Evolutionary conservation across 2,797 vertebrate genomes (phyloP).

Genomic region (Megalops cyprinoides): DNA sequence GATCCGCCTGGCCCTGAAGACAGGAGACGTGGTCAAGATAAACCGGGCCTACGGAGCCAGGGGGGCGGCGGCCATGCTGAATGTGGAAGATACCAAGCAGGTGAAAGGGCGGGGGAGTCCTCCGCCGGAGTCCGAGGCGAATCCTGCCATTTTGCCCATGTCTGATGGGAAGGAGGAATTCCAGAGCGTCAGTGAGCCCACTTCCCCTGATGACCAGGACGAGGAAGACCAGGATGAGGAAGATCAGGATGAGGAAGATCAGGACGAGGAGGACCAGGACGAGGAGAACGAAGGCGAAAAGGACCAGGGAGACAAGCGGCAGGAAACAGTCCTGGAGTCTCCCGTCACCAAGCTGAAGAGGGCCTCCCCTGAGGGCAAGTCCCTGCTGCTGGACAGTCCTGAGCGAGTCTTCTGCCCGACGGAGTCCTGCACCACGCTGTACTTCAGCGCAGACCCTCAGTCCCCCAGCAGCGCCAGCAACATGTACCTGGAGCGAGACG

Average conservation of each 20-base stretch:
- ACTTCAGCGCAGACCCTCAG: conserved; percentile 74
- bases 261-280: neutral
- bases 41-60: conserved; percentile 73
- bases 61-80: conserved; percentile 67
- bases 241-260: conserved; percentile 64
- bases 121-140: conserved; percentile 8
- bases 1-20: conserved; percentile 84
- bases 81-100: conserved; percentile 66
- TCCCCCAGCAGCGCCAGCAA: conserved; percentile 57
- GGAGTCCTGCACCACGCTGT: conserved; percentile 71
- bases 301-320: conserved; percentile 63
- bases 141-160: conserved; percentile 15
- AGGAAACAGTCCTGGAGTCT: conserved; percentile 36
- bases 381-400: conserved; percentile 61
- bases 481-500: neutral
- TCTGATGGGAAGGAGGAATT: conserved; percentile 67
- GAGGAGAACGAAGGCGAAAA: conserved; percentile 48
- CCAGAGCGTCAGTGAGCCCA: conserved; percentile 67
- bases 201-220: conserved; percentile 46
- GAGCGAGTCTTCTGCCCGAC: conserved; percentile 58
- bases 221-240: conserved; percentile 48
- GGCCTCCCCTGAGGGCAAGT: conserved; percentile 53
- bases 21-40: conserved; percentile 73
- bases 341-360: conserved; percentile 48
- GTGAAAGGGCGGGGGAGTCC: conserved; percentile 44